Base-by-base conservation (phyloP, 1,140 invertebrate species). In the Lineus longissimus region DNA sequence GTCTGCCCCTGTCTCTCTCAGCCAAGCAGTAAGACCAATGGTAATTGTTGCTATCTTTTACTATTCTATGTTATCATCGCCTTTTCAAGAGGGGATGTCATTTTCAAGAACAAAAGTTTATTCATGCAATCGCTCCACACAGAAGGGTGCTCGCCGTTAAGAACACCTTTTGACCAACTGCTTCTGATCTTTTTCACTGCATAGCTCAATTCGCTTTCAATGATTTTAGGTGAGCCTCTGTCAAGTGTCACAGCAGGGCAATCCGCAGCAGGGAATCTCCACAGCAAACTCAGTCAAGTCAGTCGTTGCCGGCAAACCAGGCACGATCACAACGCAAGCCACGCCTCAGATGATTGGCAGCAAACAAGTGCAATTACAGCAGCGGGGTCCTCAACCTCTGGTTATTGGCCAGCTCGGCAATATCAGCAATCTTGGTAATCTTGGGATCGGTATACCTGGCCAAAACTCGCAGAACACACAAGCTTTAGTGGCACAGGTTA, bases 31-130 rank as follows among this genome's bases (percentile, higher is more conserved):
- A 25, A 57, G 66, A 36, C 63, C 64, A 54, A 19, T 56, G 54
- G 15, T 19, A 66, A 23, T 57, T 69, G 55, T 69, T 67, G 55
- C 72, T 67, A 15, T 65, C 67, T 40, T 65, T 69, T 40, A 67
- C n/a, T 56, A 19, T 67, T 11, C 70, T 70, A 29, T 55, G 68
- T 69, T 73, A 61, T 43, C 43, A 54, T 33, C 17, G 13, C 9
- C 13, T n/a, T 36, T 43, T 43, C 2, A 7, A 15, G 30, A 6
- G 7, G 36, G n/a, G 9, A 6, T 7, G 6, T 19, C 4, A n/a
- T 51, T 22, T 22, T 1, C 15, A 40, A 30, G 27, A 27, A 25
- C 2, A 6, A 11, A 4, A n/a, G n/a, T 17, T 56, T 1, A 7
- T 22, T n/a, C 22, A 7, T 57, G 13, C 9, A 25, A 0, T 4